These are phyloP conservation scores for Melolontha melolontha DNA, from an alignment of 2,888 invertebrate genomes.

Conservation along the genomic window DNA sequence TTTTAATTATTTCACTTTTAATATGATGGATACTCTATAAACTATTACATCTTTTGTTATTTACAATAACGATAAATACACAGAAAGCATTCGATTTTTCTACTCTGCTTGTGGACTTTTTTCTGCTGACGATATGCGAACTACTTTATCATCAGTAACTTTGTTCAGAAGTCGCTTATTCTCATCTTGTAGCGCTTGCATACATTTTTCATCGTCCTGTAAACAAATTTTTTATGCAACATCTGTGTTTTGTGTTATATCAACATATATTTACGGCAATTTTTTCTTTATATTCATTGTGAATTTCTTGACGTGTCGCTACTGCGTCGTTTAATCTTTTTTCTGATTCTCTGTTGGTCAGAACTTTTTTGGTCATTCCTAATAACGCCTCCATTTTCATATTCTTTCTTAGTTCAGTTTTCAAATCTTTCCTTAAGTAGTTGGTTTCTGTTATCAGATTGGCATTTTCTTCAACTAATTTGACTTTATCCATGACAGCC, in stretches of 20 bases:
- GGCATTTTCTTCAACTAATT: slow-evolving; percentile 77
- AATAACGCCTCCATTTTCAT: slow-evolving; percentile 80
- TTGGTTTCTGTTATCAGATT: slow-evolving; percentile 83
- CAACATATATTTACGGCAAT: slow-evolving; percentile 63
- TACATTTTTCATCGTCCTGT: slow-evolving; percentile 68
- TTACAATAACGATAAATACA: too few species aligned
- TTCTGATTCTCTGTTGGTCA: slow-evolving; percentile 73
- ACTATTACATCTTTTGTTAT: too few species aligned
- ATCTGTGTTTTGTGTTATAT: background rate
- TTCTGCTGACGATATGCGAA: too few species aligned
- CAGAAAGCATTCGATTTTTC: too few species aligned
- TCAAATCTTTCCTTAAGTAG: slow-evolving; percentile 76
- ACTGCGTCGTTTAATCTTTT: slow-evolving; percentile 74
- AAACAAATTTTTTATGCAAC: slow-evolving; percentile 29
- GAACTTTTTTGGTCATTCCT: slow-evolving; percentile 71
- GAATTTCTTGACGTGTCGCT: slow-evolving; percentile 72
- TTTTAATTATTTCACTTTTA: too few species aligned
- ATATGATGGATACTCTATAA: too few species aligned
- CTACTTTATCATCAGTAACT: slow-evolving; percentile 46
- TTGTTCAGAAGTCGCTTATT: slow-evolving; percentile 54
- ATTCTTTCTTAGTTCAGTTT: slow-evolving; percentile 74
- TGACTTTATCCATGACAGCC: slow-evolving; percentile 61
- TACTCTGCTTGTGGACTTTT: background rate
- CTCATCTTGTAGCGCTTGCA: slow-evolving; percentile 39
- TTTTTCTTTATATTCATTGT: slow-evolving; percentile 68